Evolutionary conservation across 2,888 invertebrate species (phyloP).

Genomic region (Metacarcinus magister): DNA sequence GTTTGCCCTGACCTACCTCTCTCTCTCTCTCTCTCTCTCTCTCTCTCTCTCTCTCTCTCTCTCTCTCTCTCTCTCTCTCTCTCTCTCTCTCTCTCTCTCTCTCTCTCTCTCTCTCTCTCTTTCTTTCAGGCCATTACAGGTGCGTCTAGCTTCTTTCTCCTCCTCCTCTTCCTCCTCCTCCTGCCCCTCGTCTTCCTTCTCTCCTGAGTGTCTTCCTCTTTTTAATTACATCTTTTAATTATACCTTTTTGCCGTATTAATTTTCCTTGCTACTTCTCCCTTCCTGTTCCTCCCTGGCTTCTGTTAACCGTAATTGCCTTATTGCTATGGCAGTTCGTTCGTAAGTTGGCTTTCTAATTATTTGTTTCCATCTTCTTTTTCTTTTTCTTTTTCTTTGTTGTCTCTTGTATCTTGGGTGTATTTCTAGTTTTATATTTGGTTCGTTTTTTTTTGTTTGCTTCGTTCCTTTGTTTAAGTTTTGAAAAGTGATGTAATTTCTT

Average conservation of each 20-base stretch:
- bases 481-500: background rate
- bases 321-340: background rate
- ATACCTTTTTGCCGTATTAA: background rate
- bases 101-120: conserved; percentile 21
- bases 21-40: conserved; percentile 51
- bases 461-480: background rate
- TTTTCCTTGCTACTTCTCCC: conserved; percentile 38
- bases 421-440: background rate
- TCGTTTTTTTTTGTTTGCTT: background rate
- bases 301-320: conserved; percentile 16
- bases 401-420: background rate
- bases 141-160: background rate
- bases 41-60: conserved; percentile 63
- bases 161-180: background rate
- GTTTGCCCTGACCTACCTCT: background rate
- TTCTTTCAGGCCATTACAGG: background rate
- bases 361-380: background rate
- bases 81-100: background rate
- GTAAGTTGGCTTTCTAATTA: background rate
- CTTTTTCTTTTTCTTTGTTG: background rate
- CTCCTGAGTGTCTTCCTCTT: conserved; percentile 2
- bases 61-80: conserved; percentile 50
- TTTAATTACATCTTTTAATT: conserved; percentile 11
- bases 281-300: conserved; percentile 58
- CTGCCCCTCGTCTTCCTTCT: background rate